Base-by-base conservation (phyloP, 2,888 invertebrate species). In the Amblyjoppa fuscipennis region DNA sequence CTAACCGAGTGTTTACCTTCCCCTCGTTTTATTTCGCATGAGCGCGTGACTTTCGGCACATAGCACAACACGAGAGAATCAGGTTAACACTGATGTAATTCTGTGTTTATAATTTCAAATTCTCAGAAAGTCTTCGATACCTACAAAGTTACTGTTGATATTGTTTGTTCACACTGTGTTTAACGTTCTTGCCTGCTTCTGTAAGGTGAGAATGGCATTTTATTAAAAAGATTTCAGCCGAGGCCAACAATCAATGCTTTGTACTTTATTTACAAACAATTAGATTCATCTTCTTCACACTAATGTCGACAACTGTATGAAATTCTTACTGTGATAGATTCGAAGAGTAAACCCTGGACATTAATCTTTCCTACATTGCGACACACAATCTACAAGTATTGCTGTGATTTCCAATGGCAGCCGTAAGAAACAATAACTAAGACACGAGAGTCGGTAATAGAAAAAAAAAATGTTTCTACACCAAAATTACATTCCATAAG, bases 161-260 rank as follows among this genome's bases (percentile, higher is more conserved):
- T 61, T 16, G 16, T 28, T 28, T 28, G 31, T 28, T 16, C 11
- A 31, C 20, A 56, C n/a, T n/a, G 64, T 31, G n/a, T 64, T 34
- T 59, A 1, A 34, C n/a, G n/a, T 31, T 31, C 7, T 64, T 31
- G 16, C 34, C n/a, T 13, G 34, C 64, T 64, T 64, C 7, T 41
- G 6, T 25, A 74, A 74, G 80, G 73, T 80, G 41, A 73, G 73
- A 41, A 56, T 28, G 34, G 16, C 25, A 20, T 41, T 45, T 61
- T 61, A 28, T 41, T 64, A 20, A 53, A 20, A 66, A 34, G 0
- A 20, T 56, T 41, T 80, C 80, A 80, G 80, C 73, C 80, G 80
- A 80, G 80, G 80, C 53, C 64, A 20, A 56, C 31, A 41, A 68
- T 66, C 9, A 66, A 31, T 16, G 20, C 16, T 5, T 20, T 20